Evolutionary conservation across 2,113 vertebrate species (phyloP).

Genomic region (Collichthys lucidus): DNA sequence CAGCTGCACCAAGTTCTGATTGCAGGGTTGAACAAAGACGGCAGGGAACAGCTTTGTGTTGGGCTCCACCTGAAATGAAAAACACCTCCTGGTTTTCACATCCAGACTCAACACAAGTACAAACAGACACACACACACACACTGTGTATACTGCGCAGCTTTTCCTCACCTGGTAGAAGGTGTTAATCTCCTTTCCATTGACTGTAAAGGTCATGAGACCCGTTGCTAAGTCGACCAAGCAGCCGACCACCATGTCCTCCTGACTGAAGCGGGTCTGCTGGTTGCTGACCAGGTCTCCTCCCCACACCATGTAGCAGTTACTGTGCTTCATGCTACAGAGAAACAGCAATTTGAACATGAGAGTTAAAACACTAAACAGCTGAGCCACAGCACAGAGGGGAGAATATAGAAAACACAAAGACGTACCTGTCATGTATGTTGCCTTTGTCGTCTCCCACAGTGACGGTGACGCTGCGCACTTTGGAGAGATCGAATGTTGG

Average conservation of each 20-base stretch:
- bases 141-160: too few relatives aligned
- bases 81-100: not conserved
- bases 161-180: slow-evolving; percentile 91
- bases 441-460: slow-evolving; percentile 92
- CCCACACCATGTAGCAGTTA: slow-evolving; percentile 98
- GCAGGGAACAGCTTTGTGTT: slow-evolving; percentile 97
- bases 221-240: slow-evolving; percentile 93
- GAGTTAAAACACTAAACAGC: not conserved
- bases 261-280: slow-evolving; percentile 93
- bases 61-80: slow-evolving; percentile 90
- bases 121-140: not conserved
- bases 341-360: not conserved
- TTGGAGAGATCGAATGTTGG: slow-evolving; percentile 90
- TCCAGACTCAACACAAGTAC: not conserved
- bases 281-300: slow-evolving; percentile 89
- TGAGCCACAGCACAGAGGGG: not conserved
- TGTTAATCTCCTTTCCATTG: slow-evolving; percentile 96
- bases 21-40: slow-evolving; percentile 88
- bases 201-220: slow-evolving; percentile 96
- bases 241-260: slow-evolving; percentile 93
- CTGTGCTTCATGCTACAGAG: slow-evolving; percentile 91
- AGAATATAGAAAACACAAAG: not conserved
- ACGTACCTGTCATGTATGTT: slow-evolving; percentile 92
- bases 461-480: slow-evolving; percentile 90
- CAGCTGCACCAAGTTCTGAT: slow-evolving; percentile 92